A percentile compares a stretch with the other conserved stretches of the same genome.
Conservation (phyloP, 1,140 invertebrate genomes). For the Cephus cinctus region DNA sequence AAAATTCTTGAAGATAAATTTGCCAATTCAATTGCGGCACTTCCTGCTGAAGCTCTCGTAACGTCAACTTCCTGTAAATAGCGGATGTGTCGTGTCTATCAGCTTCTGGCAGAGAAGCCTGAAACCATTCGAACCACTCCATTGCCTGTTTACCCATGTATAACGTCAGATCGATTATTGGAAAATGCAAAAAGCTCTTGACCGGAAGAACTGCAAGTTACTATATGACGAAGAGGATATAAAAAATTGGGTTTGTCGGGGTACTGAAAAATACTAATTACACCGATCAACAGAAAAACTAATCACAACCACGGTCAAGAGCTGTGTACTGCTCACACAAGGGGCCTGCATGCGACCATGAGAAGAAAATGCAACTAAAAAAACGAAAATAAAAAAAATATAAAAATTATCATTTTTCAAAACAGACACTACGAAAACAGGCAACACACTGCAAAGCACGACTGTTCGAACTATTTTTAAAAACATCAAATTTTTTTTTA, state of each 20-base stretch:
- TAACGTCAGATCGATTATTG: too few species aligned
- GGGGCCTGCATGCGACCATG: not conserved
- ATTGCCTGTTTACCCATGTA: too few species aligned
- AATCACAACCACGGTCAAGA: constrained; percentile 2
- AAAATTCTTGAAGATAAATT: constrained; percentile 70
- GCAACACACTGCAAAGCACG: too few species aligned
- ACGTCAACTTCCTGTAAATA: constrained; percentile 71
- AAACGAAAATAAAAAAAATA: not conserved
- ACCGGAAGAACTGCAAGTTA: not conserved
- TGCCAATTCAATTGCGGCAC: constrained; percentile 80
- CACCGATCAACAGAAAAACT: not conserved
- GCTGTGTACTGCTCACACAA: constrained; percentile 5
- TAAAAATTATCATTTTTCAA: too few species aligned
- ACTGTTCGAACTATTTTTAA: too few species aligned
- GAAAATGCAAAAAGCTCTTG: not conserved
- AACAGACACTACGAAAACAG: too few species aligned
- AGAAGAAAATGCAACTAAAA: not conserved
- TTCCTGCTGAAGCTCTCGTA: constrained; percentile 63
- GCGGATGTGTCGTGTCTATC: constrained; percentile 80
- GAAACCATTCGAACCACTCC: too few species aligned
- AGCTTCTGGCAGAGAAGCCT: constrained; percentile 76
- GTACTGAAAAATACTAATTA: not conserved
- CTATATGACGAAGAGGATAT: too few species aligned
- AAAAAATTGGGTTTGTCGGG: too few species aligned
- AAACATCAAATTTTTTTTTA: too few species aligned